Evolutionary conservation across 2,797 vertebrate genomes (phyloP), one percentile per base, ranked within the genome.

Genomic region (Crax fasciolata): DNA sequence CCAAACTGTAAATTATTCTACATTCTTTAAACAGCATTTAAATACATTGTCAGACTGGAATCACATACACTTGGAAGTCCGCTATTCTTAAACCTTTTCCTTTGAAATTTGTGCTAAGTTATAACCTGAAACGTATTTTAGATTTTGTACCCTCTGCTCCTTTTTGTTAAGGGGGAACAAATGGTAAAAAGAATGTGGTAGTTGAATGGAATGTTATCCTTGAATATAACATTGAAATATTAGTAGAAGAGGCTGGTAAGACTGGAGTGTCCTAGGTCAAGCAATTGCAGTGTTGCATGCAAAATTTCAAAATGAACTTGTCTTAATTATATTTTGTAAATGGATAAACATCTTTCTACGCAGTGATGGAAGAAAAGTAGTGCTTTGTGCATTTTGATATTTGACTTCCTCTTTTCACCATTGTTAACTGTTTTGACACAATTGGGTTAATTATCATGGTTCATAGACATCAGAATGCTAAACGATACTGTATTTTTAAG

Each of bases 271-370:
- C 94, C 96, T 97, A 97, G 93, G 81, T 95, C 96, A 96, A 97
- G 98, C 96, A 98, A 61, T 96, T 97, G 97, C 98, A 97, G 97
- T 98, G 97, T 98, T 98, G 98, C 98, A 98, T 98, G 98, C 98
- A 96, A 94, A 97, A 94, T 91, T 96, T 96, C 55, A 94, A 97
- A 94, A 96, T 46, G 28, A 97, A 97, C 97, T 95, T 95, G 96
- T 98, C 96, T 97, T 97, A 97, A 98, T 97, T 97, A 94, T 97
- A 97, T 98, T 98, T 98, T 98, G 97, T 98, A 98, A 98, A 97
- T 97, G 97, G 96, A 96, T 91, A 97, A 98, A 98, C 97, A 96
- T 98, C 97, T 98, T 98, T 98, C 97, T 98, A 97, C 94, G 35
- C 97, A 97, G 97, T 97, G 95, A 97, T 23, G 70, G 94, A 97